Conservation (phyloP, 2,113 vertebrate species). For the Phocoena phocoena region DNA sequence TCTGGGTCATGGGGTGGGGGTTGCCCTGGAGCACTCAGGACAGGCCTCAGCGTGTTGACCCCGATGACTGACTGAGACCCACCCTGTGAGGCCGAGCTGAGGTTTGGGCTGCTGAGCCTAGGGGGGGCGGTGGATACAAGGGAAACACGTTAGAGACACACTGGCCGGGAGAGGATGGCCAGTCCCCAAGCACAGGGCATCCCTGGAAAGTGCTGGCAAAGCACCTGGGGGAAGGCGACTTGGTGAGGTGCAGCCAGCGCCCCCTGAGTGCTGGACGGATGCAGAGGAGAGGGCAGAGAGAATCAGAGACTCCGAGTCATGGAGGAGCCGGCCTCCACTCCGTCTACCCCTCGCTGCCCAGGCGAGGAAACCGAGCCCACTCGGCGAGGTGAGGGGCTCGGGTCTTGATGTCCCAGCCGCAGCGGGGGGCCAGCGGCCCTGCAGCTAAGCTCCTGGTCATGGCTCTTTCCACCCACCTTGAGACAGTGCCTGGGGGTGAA, state of each 20-base stretch:
- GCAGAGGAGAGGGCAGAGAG: background rate
- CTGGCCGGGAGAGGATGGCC: background rate
- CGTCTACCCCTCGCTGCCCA: background rate
- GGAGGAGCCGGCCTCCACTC: background rate
- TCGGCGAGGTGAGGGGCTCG: background rate
- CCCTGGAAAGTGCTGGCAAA: background rate
- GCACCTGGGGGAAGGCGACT: fast-evolving
- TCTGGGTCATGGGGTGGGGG: background rate
- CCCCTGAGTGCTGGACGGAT: background rate
- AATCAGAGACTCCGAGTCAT: fast-evolving
- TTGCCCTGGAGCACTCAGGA: background rate
- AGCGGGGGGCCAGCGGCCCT: background rate
- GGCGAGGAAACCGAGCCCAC: fast-evolving
- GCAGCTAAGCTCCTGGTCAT: background rate
- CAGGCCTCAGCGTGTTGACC: background rate
- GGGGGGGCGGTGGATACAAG: background rate
- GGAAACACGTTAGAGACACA: background rate
- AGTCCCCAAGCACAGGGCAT: background rate
- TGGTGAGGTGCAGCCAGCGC: fast-evolving
- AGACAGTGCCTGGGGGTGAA: background rate
- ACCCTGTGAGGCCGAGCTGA: background rate
- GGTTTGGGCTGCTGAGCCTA: background rate
- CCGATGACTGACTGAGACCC: background rate
- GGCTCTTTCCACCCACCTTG: background rate
- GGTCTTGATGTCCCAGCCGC: background rate